phyloP scores from a whole-genome alignment of 2,888 invertebrate species.

The Caenorhabditis panamensis region DNA sequence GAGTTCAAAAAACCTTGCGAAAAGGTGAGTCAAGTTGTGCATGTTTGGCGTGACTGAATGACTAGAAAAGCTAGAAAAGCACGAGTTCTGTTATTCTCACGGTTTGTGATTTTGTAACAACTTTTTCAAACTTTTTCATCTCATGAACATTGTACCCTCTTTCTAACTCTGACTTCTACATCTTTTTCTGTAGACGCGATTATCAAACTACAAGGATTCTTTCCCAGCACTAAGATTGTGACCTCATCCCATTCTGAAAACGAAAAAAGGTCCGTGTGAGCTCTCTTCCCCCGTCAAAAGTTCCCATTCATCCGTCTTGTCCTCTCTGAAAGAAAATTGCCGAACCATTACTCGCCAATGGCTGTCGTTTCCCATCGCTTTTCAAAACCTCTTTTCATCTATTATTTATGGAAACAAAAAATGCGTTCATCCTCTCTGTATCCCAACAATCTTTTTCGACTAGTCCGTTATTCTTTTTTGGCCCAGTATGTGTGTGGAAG shows the following conservation, averaged over 20 bases:
- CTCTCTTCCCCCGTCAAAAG: conserved; percentile 41
- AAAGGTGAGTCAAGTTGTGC: too few species aligned
- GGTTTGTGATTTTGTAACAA: too few species aligned
- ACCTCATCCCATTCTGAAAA: conserved; percentile 29
- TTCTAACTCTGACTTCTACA: too few species aligned
- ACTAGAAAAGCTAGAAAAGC: too few species aligned
- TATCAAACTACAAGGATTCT: conserved; percentile 12
- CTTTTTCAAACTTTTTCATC: too few species aligned
- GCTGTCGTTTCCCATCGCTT: conserved; percentile 45
- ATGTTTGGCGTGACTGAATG: too few species aligned
- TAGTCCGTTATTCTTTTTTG: background rate
- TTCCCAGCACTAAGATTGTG: conserved; percentile 4
- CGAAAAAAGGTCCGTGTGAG: conserved; percentile 20
- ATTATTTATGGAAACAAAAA: conserved; percentile 56
- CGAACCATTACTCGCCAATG: conserved; percentile 53
- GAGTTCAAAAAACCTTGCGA: too few species aligned
- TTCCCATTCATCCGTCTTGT: conserved; percentile 49
- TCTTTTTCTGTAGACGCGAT: too few species aligned
- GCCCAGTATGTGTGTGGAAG: background rate
- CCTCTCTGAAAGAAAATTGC: conserved; percentile 51
- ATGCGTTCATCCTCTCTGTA: conserved; percentile 28
- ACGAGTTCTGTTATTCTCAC: too few species aligned
- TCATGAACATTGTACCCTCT: too few species aligned
- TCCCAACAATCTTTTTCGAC: conserved; percentile 9
- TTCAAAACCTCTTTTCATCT: conserved; percentile 36